Evolutionary conservation across 2,888 invertebrate species (phyloP).

Genomic region (Sceliomorpha sp.): DNA sequence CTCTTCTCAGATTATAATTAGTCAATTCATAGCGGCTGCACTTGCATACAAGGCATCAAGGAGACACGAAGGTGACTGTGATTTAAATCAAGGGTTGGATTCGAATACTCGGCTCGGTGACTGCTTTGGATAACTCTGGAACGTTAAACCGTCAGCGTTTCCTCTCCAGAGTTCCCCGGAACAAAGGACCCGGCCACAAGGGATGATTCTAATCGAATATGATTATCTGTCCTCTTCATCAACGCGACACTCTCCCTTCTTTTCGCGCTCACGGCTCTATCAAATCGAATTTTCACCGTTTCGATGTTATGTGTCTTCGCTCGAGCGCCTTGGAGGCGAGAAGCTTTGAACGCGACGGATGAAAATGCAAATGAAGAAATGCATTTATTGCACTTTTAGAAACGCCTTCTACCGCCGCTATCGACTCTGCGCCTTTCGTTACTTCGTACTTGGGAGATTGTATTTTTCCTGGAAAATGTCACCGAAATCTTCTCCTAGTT

Average conservation of each 20-base stretch:
- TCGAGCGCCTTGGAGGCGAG: conserved; percentile 14
- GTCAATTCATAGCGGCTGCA: conserved; percentile 73
- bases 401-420: neutral
- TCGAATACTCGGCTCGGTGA: conserved; percentile 52
- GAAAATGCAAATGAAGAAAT: conserved; percentile 31
- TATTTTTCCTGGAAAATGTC: too few relatives aligned
- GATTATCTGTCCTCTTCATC: conserved; percentile 72
- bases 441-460: too few relatives aligned
- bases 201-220: conserved; percentile 76
- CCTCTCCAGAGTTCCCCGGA: conserved; percentile 58
- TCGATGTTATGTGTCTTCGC: conserved; percentile 34
- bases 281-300: conserved; percentile 39
- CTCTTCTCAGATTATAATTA: conserved; percentile 76
- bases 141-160: conserved; percentile 59
- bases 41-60: conserved; percentile 55
- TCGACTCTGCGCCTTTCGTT: too few relatives aligned
- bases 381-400: conserved; percentile 23
- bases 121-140: conserved; percentile 63
- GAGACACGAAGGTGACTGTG: conserved; percentile 60
- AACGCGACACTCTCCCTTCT: conserved; percentile 56
- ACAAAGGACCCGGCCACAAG: conserved; percentile 71
- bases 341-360: conserved; percentile 25
- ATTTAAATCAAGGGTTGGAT: conserved; percentile 71
- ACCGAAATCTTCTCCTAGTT: too few relatives aligned
- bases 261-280: conserved; percentile 39